Percentiles rank a stretch among this genome's conserved stretches.
Conservation (phyloP, 2,888 invertebrate species). For the Balanococcus diminutus region DNA sequence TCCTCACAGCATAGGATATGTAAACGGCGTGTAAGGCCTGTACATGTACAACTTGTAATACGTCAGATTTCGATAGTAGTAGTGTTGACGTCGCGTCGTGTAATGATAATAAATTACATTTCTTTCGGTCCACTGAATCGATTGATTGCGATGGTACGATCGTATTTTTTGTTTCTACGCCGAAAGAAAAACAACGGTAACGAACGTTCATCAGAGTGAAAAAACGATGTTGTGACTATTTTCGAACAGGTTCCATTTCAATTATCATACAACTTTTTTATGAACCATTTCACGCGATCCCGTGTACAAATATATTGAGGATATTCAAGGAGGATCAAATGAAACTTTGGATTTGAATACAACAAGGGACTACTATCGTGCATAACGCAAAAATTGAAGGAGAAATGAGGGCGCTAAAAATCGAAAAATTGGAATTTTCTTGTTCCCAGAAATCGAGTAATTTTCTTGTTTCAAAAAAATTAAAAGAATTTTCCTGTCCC, state of each 20-base stretch:
- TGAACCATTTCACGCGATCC: background rate
- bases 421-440: too few relatives aligned
- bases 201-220: slow-evolving; percentile 22
- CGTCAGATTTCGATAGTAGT: background rate
- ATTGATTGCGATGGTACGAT: background rate
- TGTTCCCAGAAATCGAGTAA: too few relatives aligned
- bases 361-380: too few relatives aligned
- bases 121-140: slow-evolving; percentile 23
- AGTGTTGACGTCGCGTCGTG: background rate
- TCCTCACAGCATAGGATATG: background rate
- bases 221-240: background rate
- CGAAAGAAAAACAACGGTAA: slow-evolving; percentile 9
- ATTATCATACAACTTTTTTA: background rate
- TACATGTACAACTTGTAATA: background rate
- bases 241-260: background rate
- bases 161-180: background rate
- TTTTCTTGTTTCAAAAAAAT: too few relatives aligned
- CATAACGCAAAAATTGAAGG: too few relatives aligned
- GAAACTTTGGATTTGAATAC: too few relatives aligned
- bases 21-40: background rate
- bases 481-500: too few relatives aligned
- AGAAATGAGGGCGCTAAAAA: too few relatives aligned
- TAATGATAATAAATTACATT: slow-evolving; percentile 31
- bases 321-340: too few relatives aligned
- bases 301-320: background rate